These are phyloP conservation scores for Nansenia antarctica DNA, from an alignment of 2,113 vertebrate genomes.

Conservation along the genomic window DNA sequence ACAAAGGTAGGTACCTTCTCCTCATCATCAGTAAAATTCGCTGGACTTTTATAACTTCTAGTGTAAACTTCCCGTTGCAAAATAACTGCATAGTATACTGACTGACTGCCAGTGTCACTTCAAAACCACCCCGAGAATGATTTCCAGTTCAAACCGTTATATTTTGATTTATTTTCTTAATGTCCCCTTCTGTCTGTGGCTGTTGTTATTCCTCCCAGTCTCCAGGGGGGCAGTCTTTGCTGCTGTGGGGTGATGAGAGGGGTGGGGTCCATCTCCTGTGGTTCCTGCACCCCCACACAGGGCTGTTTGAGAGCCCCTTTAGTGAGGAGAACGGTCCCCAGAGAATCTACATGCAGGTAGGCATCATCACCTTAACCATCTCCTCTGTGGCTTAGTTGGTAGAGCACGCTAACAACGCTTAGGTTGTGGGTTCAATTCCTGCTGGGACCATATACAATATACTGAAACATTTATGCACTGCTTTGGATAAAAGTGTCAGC, in stretches of 20 bases:
- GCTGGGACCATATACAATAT: too few species aligned
- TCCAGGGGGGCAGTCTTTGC: constrained; percentile 45
- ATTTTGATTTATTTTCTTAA: background rate
- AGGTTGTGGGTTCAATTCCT: too few species aligned
- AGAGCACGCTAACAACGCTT: too few species aligned
- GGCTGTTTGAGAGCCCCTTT: constrained; percentile 59
- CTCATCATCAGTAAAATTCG: background rate
- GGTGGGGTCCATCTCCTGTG: constrained; percentile 61
- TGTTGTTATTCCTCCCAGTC: constrained; percentile 26
- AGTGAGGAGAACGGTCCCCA: constrained; percentile 33
- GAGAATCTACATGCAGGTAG: constrained; percentile 62
- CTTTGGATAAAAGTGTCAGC: too few species aligned
- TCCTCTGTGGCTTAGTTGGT: background rate
- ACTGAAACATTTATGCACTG: too few species aligned
- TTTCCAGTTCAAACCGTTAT: background rate
- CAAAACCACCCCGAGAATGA: too few species aligned
- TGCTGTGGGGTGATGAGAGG: constrained; percentile 63
- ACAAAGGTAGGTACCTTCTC: constrained; percentile 28
- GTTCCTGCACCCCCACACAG: constrained; percentile 56
- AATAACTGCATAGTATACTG: too few species aligned
- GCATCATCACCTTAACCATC: background rate
- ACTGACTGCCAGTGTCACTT: too few species aligned
- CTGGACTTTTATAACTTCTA: too few species aligned
- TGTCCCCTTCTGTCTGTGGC: background rate
- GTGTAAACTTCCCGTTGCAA: too few species aligned